phyloP scores from a whole-genome alignment of 2,888 invertebrate species.

The Prenolepis imparis region DNA sequence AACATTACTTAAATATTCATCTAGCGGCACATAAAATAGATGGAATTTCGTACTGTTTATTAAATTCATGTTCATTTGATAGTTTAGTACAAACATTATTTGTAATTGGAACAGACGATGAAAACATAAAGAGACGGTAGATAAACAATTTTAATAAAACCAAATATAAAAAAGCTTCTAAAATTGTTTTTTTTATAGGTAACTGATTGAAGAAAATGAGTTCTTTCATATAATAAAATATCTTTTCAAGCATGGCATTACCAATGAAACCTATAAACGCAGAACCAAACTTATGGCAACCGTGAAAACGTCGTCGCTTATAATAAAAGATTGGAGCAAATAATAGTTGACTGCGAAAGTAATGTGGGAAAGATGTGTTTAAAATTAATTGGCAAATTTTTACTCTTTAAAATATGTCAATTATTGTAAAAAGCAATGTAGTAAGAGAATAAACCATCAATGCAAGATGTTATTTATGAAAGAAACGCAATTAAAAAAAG shows the following conservation, averaged over 20 bases:
- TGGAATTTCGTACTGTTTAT: neutral
- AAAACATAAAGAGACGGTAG: neutral
- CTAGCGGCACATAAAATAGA: neutral
- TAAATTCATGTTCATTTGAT: neutral
- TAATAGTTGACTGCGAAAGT: neutral
- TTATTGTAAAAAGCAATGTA: neutral
- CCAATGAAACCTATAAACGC: neutral
- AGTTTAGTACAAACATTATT: neutral
- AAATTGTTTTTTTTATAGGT: neutral
- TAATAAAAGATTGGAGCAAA: neutral
- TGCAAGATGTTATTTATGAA: neutral
- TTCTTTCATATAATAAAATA: neutral
- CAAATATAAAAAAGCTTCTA: neutral
- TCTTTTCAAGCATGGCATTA: neutral
- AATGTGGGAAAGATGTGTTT: neutral
- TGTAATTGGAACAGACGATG: neutral
- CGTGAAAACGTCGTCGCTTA: neutral
- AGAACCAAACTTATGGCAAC: neutral
- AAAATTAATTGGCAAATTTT: neutral
- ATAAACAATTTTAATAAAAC: neutral
- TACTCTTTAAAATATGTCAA: neutral
- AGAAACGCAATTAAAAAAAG: neutral
- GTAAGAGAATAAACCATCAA: neutral
- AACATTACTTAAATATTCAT: neutral
- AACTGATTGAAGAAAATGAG: neutral